Conservation (phyloP, 2,888 invertebrate genomes). For the Eilema sororculum region DNA sequence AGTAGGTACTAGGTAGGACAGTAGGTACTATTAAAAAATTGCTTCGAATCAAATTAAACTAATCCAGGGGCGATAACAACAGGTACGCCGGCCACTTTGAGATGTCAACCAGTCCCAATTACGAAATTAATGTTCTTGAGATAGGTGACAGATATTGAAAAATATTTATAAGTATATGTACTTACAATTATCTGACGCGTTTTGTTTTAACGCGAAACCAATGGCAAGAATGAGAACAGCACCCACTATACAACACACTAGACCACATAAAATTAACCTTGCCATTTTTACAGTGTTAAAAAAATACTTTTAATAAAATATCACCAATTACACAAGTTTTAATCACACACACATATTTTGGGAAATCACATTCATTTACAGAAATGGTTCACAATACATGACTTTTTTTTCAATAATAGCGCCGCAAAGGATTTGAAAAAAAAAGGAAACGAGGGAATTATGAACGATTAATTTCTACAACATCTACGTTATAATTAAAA, state of each 20-base stretch:
- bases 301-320: neutral
- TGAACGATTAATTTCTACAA: neutral
- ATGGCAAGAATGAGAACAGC: neutral
- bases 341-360: neutral
- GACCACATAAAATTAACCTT: neutral
- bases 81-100: no score
- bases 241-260: neutral
- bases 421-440: no score
- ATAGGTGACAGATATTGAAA: neutral
- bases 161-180: neutral
- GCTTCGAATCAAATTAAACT: no score
- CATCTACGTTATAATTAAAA: neutral
- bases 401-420: no score
- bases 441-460: no score
- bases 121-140: no score
- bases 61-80: no score
- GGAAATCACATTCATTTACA: neutral
- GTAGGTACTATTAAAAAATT: no score
- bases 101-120: no score
- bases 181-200: neutral
- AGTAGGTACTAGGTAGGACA: no score
- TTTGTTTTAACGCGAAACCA: neutral
- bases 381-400: neutral
- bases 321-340: neutral
- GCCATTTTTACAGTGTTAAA: neutral